Conservation (phyloP, 2,113 vertebrate species). For the Casuarius casuarius region DNA sequence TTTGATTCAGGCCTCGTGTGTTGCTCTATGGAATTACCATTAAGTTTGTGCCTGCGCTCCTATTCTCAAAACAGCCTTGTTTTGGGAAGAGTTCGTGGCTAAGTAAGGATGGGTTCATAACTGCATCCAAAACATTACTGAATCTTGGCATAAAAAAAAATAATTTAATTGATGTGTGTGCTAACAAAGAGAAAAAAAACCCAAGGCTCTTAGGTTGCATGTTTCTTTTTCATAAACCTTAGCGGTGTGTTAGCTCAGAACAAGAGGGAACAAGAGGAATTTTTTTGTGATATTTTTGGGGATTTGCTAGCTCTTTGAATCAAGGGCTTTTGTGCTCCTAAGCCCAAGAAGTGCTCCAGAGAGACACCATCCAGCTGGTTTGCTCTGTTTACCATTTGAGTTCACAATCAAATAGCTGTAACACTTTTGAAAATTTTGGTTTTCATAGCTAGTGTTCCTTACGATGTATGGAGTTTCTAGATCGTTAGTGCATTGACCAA, state of each 20-base stretch:
- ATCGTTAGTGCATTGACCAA: fast-evolving
- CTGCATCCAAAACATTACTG: neutral
- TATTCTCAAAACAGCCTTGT: neutral
- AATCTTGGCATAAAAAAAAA: neutral
- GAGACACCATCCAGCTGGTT: neutral
- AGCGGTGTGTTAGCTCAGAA: neutral
- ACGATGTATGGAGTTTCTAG: fast-evolving
- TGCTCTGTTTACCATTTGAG: neutral
- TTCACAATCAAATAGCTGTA: neutral
- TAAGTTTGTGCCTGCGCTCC: neutral
- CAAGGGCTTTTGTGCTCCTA: neutral
- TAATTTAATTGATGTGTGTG: neutral
- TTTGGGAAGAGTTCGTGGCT: neutral
- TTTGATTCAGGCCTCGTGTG: neutral
- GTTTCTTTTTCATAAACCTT: neutral
- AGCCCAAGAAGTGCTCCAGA: neutral
- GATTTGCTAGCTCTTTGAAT: neutral
- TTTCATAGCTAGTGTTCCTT: neutral
- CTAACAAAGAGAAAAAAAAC: neutral
- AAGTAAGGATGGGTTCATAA: neutral
- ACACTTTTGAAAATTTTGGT: neutral
- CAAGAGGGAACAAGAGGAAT: neutral
- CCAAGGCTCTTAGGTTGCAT: neutral
- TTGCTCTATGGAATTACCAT: neutral
- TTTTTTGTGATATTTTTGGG: neutral